Conservation (phyloP, 2,113 vertebrate genomes). For the Scomber japonicus region DNA sequence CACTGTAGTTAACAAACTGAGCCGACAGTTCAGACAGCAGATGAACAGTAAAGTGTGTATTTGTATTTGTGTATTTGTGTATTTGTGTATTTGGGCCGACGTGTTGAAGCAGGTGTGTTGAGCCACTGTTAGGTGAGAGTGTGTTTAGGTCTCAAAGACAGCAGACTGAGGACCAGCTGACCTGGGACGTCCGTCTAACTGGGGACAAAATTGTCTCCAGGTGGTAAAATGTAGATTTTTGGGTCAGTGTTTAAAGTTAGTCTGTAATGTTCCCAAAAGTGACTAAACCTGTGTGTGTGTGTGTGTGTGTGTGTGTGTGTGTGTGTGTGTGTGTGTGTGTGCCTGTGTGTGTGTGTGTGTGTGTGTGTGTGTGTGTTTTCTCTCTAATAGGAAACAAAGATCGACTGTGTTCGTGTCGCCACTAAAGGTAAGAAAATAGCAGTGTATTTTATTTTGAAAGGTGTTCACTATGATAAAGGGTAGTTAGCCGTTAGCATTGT, state of each 20-base stretch:
- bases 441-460: constrained; percentile 23
- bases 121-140: too few relatives aligned
- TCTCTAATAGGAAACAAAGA: constrained; percentile 95
- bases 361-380: constrained; percentile 32
- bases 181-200: too few relatives aligned
- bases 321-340: constrained; percentile 17
- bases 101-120: too few relatives aligned
- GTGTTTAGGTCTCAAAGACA: too few relatives aligned
- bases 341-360: constrained; percentile 20
- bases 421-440: constrained; percentile 90
- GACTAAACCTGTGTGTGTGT: not conserved
- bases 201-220: too few relatives aligned
- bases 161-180: too few relatives aligned
- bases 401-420: constrained; percentile 95
- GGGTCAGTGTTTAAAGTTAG: too few relatives aligned
- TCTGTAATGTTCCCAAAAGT: too few relatives aligned
- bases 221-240: too few relatives aligned
- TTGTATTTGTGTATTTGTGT: not conserved
- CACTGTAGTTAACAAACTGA: too few relatives aligned
- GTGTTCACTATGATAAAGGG: not conserved
- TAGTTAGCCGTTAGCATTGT: not conserved
- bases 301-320: constrained; percentile 28
- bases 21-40: too few relatives aligned
- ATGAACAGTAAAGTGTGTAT: not conserved
- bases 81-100: not conserved